A percentile compares a stretch with the other conserved stretches of the same genome.
Evolutionary conservation across 2,888 invertebrate genomes (phyloP).

Genomic region (Ramazzottius varieornatus): DNA sequence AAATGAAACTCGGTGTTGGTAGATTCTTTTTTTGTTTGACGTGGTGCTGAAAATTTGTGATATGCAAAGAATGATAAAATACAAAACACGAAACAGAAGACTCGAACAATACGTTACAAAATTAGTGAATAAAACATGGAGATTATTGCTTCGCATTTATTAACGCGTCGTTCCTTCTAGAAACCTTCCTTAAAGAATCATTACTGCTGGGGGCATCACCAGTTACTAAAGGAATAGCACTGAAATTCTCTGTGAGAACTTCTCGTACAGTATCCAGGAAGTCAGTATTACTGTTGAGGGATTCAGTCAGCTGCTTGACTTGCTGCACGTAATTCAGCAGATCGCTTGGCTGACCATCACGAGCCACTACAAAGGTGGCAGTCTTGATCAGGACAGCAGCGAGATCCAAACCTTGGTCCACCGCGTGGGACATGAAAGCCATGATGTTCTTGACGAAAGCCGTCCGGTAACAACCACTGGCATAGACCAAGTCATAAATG

Average conservation of each 20-base stretch:
- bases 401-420: not conserved
- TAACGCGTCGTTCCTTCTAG: too few species aligned
- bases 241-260: not conserved
- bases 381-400: not conserved
- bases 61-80: too few species aligned
- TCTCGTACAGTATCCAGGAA: not conserved
- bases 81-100: too few species aligned
- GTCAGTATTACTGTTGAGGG: not conserved
- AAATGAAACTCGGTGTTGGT: too few species aligned
- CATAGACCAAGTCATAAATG: not conserved
- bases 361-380: not conserved
- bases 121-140: too few species aligned
- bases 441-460: not conserved
- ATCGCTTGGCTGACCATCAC: not conserved
- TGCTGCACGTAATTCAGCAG: constrained; percentile 1
- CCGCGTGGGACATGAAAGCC: not conserved
- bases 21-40: too few species aligned
- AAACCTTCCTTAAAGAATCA: too few species aligned
- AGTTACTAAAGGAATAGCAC: not conserved
- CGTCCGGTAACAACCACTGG: not conserved
- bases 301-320: not conserved
- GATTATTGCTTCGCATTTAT: too few species aligned
- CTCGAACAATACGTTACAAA: too few species aligned
- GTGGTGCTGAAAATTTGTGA: too few species aligned
- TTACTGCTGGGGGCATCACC: not conserved